Evolutionary conservation across 2,797 vertebrate genomes (phyloP), one percentile per base, ranked within the genome.

Genomic region (Amblyopsis hoosieri): DNA sequence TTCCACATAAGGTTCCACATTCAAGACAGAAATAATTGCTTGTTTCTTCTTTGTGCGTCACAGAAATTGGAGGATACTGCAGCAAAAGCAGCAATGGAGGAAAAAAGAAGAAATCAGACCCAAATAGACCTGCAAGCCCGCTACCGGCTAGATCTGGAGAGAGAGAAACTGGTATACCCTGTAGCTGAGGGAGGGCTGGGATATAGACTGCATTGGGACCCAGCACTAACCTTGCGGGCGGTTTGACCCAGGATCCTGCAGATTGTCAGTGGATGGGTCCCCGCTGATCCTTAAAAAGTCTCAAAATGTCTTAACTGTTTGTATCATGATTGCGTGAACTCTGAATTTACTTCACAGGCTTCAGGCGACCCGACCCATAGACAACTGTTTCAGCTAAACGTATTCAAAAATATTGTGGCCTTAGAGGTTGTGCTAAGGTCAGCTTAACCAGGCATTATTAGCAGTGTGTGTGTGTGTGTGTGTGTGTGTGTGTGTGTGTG

Each of bases 41-140:
- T 47, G 49, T 67, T 74, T 49, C 51, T 60, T 29, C 66, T 60
- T 74, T 68, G 37, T 76, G 67, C 29, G 64, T 48, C 1, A 12
- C 83, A 99, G 97, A 95, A 96, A 94, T 83, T 98, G 86, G 93
- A 95, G 80, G 94, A 95, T 74, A 94, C 94, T 42, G 92, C 94
- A 0, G 90, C 92, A 55, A 91, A 89, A 29, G 94, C 95, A 2
- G 88, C 89, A 0, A 80, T 89, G 67, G 95, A 97, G 78, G 95
- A 98, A 73, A 88, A 86, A 70, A 94, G 86, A 65, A 94, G 94
- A 46, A 90, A 92, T 69, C 92, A 95, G 85, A 95, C 91, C 29
- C 94, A 98, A 74, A 84, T 85, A 1, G 94, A 98, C 59, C 85
- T 98, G 29, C 95, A 98, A 79, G 94, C 95, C 83, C 92, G 91